Conservation (phyloP, 1,140 invertebrate species). For the Drosophila hydei region DNA sequence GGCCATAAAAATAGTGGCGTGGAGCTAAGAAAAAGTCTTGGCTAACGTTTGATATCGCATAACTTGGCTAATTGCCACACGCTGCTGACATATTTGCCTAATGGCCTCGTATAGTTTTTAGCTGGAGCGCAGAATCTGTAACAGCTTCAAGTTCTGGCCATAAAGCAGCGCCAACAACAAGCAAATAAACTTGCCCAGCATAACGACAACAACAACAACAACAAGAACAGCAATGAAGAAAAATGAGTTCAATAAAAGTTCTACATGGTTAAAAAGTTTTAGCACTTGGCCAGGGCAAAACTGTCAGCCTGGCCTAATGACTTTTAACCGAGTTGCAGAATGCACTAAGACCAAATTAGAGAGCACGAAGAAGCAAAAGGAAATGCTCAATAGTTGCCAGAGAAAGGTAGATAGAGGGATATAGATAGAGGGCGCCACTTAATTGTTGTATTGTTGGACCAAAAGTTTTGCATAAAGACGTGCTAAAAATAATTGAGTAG, state of each 20-base stretch:
- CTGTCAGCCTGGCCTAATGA: constrained; percentile 66
- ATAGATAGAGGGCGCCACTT: constrained; percentile 33
- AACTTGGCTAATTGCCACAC: constrained; percentile 80
- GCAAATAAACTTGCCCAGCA: constrained; percentile 22
- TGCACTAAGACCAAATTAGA: constrained; percentile 38
- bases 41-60: constrained; percentile 56
- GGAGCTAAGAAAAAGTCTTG: constrained; percentile 28
- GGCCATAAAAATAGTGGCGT: constrained; percentile 44
- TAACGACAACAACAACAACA: constrained; percentile 4
- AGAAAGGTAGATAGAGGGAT: constrained; percentile 6
- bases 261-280: constrained; percentile 62
- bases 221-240: constrained; percentile 16
- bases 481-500: constrained; percentile 57
- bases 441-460: constrained; percentile 66
- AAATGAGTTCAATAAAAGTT: constrained; percentile 75
- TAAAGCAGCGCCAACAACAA: constrained; percentile 49
- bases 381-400: constrained; percentile 5
- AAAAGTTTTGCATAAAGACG: constrained; percentile 64
- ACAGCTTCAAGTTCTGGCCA: constrained; percentile 62
- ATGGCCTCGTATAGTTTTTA: constrained; percentile 73
- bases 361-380: constrained; percentile 9
- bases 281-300: constrained; percentile 32
- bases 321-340: constrained; percentile 74
- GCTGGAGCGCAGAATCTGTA: constrained; percentile 41
- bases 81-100: constrained; percentile 79